Percentiles rank a stretch among this genome's conserved stretches.
These are phyloP conservation scores for Petrocephalus microphthalmus DNA, from an alignment of 2,113 vertebrate species.

Conservation along the genomic window DNA sequence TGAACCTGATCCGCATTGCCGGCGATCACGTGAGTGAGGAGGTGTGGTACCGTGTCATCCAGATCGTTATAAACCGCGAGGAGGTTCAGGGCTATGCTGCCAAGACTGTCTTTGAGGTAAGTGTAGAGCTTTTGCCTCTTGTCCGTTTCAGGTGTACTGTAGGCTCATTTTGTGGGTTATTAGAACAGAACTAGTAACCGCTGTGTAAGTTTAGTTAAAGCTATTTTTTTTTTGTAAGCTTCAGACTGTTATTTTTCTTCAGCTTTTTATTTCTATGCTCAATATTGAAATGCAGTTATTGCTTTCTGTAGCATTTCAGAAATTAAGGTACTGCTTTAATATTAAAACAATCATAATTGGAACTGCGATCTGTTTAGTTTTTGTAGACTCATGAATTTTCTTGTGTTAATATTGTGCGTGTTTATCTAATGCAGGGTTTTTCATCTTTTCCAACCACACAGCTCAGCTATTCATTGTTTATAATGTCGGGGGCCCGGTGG, in stretches of 20 bases:
- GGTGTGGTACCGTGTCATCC: slow-evolving; percentile 88
- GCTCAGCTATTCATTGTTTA: background rate
- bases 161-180: background rate
- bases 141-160: background rate
- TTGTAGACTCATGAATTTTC: background rate
- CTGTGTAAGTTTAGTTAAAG: background rate
- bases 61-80: slow-evolving; percentile 87
- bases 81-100: slow-evolving; percentile 87
- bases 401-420: background rate
- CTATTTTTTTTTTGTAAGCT: background rate
- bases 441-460: background rate
- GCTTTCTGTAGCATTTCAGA: background rate
- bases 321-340: no score
- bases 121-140: background rate
- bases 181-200: background rate
- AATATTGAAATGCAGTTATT: background rate
- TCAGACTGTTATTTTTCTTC: background rate
- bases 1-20: slow-evolving; percentile 87
- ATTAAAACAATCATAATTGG: background rate
- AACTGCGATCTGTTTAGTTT: background rate
- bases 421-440: background rate
- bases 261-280: background rate
- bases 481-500: background rate
- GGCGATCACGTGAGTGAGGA: slow-evolving; percentile 89
- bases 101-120: slow-evolving; percentile 90